Conservation (phyloP, 2,797 vertebrate species). For the Hirundo rustica region DNA sequence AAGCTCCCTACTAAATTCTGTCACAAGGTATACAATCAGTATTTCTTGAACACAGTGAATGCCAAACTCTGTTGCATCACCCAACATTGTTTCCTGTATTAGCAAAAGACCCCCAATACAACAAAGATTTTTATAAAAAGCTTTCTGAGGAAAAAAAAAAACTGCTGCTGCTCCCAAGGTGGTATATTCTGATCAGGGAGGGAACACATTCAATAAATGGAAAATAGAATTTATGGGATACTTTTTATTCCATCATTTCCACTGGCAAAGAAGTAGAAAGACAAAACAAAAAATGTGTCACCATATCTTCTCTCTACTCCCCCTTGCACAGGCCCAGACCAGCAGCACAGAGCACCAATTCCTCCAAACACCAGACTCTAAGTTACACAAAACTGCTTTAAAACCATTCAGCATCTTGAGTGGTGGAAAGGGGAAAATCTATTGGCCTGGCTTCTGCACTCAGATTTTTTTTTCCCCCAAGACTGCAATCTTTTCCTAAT, state of each 20-base stretch:
- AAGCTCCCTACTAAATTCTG: background rate
- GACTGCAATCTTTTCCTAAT: background rate
- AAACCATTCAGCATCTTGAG: background rate
- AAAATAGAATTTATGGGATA: background rate
- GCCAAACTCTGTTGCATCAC: background rate
- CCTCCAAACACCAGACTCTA: background rate
- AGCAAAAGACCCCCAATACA: background rate
- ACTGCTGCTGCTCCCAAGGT: background rate
- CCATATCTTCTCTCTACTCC: background rate
- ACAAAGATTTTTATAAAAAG: background rate
- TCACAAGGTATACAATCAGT: background rate
- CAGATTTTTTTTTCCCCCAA: background rate
- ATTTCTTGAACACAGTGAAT: background rate
- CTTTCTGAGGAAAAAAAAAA: background rate
- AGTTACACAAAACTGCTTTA: background rate
- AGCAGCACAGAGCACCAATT: background rate
- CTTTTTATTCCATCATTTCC: background rate
- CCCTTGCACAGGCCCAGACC: background rate
- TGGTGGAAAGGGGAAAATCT: background rate
- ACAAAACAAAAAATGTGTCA: background rate
- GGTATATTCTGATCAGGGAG: background rate
- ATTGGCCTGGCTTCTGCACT: background rate
- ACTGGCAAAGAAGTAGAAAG: background rate
- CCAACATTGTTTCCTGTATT: accelerated
- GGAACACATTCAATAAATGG: background rate